Evolutionary conservation across 2,888 invertebrate species (phyloP).

Genomic region (Campopleginae sp.): DNA sequence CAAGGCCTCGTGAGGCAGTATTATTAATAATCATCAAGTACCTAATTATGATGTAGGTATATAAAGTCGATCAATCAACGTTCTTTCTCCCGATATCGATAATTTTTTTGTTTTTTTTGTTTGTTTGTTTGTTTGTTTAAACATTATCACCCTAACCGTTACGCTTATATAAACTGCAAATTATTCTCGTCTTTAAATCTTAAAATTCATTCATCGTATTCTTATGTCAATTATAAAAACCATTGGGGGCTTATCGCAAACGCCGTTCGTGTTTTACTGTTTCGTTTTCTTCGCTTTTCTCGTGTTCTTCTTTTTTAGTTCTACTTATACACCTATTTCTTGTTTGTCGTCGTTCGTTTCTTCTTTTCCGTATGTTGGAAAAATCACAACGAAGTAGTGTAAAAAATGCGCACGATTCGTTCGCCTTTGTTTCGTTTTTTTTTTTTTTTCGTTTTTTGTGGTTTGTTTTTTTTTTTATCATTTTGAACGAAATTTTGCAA

Average conservation of each 20-base stretch:
- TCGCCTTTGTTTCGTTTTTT: not conserved
- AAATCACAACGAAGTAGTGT: constrained; percentile 50
- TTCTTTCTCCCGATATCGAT: constrained; percentile 58
- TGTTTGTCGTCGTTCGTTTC: constrained; percentile 46
- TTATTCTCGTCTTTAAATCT: constrained; percentile 53
- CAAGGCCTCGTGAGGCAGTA: constrained; percentile 84
- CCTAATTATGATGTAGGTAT: constrained; percentile 71
- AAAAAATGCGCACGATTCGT: constrained; percentile 48
- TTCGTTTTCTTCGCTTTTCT: not conserved
- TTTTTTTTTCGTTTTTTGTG: constrained; percentile 35
- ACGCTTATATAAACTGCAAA: constrained; percentile 61
- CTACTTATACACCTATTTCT: constrained; percentile 62
- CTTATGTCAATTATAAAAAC: constrained; percentile 58
- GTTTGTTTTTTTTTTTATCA: constrained; percentile 17
- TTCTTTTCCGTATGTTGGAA: constrained; percentile 30
- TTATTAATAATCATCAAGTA: constrained; percentile 78
- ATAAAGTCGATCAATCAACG: constrained; percentile 77
- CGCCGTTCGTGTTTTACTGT: constrained; percentile 30
- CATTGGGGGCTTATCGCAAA: constrained; percentile 46
- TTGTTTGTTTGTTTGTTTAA: constrained; percentile 55
- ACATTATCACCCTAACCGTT: constrained; percentile 65
- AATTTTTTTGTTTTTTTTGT: constrained; percentile 33
- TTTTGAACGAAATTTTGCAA: constrained; percentile 29
- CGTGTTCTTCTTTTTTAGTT: constrained; percentile 29
- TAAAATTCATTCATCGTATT: constrained; percentile 61